These are phyloP conservation scores for Corythornis cristatus DNA, from an alignment of 2,113 vertebrate species.

Conservation along the genomic window DNA sequence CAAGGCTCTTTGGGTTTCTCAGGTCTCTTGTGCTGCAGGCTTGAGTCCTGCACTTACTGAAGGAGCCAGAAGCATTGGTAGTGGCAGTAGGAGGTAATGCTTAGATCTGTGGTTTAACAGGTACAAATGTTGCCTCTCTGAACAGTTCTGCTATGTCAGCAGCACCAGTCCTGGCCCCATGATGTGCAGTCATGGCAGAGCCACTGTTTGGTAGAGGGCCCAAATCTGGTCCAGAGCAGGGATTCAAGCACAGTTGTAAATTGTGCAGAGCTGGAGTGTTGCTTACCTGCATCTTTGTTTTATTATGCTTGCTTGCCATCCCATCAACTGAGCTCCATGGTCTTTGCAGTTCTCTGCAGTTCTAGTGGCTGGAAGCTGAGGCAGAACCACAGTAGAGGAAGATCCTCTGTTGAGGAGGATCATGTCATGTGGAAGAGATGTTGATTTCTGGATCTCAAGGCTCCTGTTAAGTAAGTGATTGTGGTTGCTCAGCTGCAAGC, in stretches of 20 bases:
- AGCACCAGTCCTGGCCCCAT: not conserved
- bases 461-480: not conserved
- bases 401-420: not conserved
- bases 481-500: not conserved
- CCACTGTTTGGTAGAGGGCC: not conserved
- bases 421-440: accelerated
- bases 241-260: not conserved
- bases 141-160: not conserved
- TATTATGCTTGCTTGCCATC: not conserved
- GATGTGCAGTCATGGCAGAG: not conserved
- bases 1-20: not conserved
- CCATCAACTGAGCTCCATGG: not conserved
- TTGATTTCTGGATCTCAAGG: not conserved
- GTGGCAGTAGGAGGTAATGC: not conserved
- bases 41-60: not conserved
- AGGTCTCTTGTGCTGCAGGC: not conserved
- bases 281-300: not conserved
- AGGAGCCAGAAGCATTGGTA: not conserved
- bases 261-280: not conserved
- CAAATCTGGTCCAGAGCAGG: not conserved
- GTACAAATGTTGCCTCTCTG: not conserved
- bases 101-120: not conserved
- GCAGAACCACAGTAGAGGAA: not conserved
- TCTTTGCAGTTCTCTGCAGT: not conserved
- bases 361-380: not conserved